These are phyloP conservation scores for Mesitornis unicolor DNA, from an alignment of 2,113 vertebrate genomes.

Conservation along the genomic window DNA sequence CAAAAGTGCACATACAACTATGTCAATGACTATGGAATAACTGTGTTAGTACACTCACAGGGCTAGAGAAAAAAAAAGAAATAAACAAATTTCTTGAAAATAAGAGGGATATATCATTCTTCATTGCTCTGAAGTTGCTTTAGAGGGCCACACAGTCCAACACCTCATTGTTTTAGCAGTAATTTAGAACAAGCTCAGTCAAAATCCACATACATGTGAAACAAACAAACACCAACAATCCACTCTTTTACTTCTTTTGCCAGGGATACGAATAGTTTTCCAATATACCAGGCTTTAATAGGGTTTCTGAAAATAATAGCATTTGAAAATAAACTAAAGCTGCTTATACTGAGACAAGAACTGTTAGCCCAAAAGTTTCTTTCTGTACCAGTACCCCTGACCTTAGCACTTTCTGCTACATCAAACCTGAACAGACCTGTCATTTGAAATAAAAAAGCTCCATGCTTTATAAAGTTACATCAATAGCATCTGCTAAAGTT, in stretches of 20 bases:
- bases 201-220: background rate
- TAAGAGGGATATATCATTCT: background rate
- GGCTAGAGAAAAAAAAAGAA: background rate
- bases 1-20: slow-evolving; percentile 59
- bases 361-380: background rate
- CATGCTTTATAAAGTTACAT: slow-evolving; percentile 46
- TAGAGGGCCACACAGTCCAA: background rate
- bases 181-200: background rate
- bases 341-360: slow-evolving; percentile 6
- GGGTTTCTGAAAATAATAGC: background rate
- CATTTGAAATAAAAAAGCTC: slow-evolving; percentile 5
- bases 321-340: background rate
- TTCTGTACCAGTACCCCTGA: slow-evolving; percentile 17
- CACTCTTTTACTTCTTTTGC: background rate
- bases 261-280: background rate
- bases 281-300: background rate
- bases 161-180: background rate
- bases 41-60: background rate
- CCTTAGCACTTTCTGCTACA: slow-evolving; percentile 24
- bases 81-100: background rate
- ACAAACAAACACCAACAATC: background rate
- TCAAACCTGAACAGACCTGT: background rate
- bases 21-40: slow-evolving; percentile 39
- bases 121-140: slow-evolving; percentile 17
- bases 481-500: slow-evolving; percentile 47